A percentile compares a stretch with the other conserved stretches of the same genome.
Conservation (phyloP, 2,113 vertebrate species). For the Dryoscopus gambensis region DNA sequence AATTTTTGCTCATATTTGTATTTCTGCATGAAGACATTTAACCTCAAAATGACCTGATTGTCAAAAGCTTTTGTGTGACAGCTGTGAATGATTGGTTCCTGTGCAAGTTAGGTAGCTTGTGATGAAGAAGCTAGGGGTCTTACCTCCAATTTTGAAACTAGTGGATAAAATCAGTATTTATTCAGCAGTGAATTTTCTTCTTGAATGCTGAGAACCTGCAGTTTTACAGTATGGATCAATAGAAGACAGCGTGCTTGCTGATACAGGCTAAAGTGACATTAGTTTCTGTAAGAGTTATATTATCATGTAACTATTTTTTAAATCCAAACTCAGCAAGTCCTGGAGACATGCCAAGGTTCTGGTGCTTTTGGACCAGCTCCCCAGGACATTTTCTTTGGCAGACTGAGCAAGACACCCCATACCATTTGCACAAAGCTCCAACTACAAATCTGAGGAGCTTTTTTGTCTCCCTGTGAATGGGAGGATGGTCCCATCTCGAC, state of each 20-base stretch:
- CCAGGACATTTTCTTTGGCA: neutral
- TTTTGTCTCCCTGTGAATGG: neutral
- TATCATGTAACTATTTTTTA: neutral
- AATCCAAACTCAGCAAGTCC: neutral
- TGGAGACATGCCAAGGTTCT: neutral
- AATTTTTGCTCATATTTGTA: neutral
- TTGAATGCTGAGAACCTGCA: neutral
- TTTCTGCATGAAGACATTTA: neutral
- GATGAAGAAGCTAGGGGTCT: neutral
- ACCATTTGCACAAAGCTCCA: neutral
- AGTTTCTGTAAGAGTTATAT: neutral
- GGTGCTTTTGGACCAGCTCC: neutral
- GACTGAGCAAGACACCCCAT: neutral
- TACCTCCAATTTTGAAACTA: neutral
- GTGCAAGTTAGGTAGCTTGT: neutral
- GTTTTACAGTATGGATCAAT: neutral
- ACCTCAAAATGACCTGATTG: neutral
- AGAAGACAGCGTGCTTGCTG: neutral
- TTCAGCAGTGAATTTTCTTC: neutral
- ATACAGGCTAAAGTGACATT: neutral
- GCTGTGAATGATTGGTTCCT: neutral
- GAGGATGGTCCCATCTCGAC: neutral
- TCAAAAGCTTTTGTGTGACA: neutral
- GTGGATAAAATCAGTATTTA: neutral
- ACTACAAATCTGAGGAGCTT: neutral